Evolutionary conservation across 2,797 vertebrate genomes (phyloP).

Genomic region (Distichodus sexfasciatus): DNA sequence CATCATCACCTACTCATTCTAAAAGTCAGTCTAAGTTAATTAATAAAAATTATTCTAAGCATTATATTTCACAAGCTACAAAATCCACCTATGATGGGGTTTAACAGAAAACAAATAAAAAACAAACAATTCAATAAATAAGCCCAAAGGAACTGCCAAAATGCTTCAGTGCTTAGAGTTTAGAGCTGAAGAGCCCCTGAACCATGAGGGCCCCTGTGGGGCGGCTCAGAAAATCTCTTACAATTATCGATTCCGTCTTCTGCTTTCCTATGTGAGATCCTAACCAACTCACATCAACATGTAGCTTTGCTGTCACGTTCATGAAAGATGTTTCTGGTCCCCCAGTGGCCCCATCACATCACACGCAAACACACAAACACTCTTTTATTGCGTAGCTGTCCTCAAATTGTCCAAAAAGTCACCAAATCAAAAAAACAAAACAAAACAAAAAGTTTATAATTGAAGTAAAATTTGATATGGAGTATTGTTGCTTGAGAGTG

Average conservation of each 20-base stretch:
- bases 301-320: constrained; percentile 27
- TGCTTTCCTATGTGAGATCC: constrained; percentile 23
- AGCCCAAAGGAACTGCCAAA: constrained; percentile 53
- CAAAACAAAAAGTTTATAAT: not conserved
- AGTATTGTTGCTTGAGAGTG: constrained; percentile 23
- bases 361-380: constrained; percentile 35
- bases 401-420: constrained; percentile 2
- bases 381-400: constrained; percentile 49
- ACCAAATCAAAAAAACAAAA: constrained; percentile 24
- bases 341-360: constrained; percentile 34
- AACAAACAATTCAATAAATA: constrained; percentile 42
- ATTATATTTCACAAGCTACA: constrained; percentile 78
- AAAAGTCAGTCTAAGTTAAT: constrained; percentile 69
- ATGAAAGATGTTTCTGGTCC: constrained; percentile 25
- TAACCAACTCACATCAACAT: constrained; percentile 23
- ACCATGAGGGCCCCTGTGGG: constrained; percentile 60
- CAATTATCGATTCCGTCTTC: constrained; percentile 66
- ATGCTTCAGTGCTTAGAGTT: constrained; percentile 45
- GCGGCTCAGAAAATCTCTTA: constrained; percentile 61
- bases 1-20: constrained; percentile 62
- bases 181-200: constrained; percentile 51
- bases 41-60: constrained; percentile 63
- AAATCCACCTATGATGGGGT: constrained; percentile 70
- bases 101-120: constrained; percentile 27
- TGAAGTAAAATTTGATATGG: constrained; percentile 25